Conservation (phyloP, 2,888 invertebrate genomes). For the Reticulitermes lucifugus region DNA sequence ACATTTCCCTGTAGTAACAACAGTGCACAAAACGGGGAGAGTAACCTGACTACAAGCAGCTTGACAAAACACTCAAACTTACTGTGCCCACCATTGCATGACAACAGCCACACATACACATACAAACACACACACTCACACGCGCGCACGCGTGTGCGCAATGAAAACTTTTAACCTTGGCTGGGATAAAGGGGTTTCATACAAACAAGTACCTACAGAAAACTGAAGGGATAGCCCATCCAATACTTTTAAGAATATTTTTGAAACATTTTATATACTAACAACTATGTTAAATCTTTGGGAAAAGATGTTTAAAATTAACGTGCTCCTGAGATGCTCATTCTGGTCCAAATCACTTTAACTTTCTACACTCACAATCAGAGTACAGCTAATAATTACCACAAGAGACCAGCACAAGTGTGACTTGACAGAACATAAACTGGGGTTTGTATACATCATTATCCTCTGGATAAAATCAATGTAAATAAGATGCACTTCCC, state of each 20-base stretch:
- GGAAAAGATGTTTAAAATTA: constrained; percentile 7
- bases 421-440: constrained; percentile 2
- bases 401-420: neutral
- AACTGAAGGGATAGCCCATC: neutral
- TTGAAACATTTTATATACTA: neutral
- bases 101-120: constrained; percentile 21
- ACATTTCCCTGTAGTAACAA: constrained; percentile 22
- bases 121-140: too few relatives aligned
- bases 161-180: constrained; percentile 34
- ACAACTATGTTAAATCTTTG: neutral
- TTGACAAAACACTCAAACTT: constrained; percentile 15
- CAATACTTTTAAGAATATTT: neutral
- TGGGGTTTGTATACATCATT: neutral
- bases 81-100: neutral
- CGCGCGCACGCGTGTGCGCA: neutral
- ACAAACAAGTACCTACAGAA: neutral
- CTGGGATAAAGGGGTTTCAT: neutral
- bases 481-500: neutral
- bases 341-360: constrained; percentile 5
- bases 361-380: neutral
- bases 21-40: constrained; percentile 34
- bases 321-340: constrained; percentile 11
- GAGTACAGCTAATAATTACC: neutral
- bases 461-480: neutral
- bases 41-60: constrained; percentile 29